Percentiles rank a stretch among this genome's conserved stretches.
Evolutionary conservation across 2,113 vertebrate genomes (phyloP).

Genomic region (Piaya cayana): DNA sequence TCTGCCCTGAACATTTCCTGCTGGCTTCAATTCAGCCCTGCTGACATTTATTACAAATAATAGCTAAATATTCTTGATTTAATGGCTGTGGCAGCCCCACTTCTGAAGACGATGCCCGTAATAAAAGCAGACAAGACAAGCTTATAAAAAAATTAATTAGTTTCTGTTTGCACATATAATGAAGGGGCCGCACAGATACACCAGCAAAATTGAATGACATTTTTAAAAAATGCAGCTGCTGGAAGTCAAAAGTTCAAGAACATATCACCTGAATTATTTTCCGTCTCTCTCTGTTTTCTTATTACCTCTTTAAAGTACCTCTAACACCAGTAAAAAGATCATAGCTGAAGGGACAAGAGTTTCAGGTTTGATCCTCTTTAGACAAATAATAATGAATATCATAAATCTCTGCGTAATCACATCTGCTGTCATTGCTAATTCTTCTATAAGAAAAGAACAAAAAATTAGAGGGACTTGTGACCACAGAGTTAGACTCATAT

Average conservation of each 20-base stretch:
- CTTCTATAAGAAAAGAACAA: not conserved
- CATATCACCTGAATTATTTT: conserved; percentile 12
- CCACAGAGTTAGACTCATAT: not conserved
- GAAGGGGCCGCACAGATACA: conserved; percentile 41
- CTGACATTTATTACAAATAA: conserved; percentile 87
- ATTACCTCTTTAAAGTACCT: conserved; percentile 30
- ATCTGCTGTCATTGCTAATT: not conserved
- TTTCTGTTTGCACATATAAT: conserved; percentile 76
- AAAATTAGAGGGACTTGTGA: not conserved
- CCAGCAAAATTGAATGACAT: conserved; percentile 43
- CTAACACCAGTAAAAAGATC: not conserved
- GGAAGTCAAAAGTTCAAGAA: conserved; percentile 55
- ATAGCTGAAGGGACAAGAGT: conserved; percentile 24
- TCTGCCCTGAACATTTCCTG: conserved; percentile 78
- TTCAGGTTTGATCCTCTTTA: conserved; percentile 34
- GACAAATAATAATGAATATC: conserved; percentile 15
- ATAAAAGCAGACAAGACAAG: conserved; percentile 77
- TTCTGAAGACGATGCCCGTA: conserved; percentile 79
- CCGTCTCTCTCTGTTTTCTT: conserved; percentile 42
- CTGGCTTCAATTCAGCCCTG: conserved; percentile 76
- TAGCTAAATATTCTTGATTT: conserved; percentile 84
- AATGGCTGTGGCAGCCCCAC: conserved; percentile 69
- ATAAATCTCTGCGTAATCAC: not conserved
- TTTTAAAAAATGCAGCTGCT: conserved; percentile 70
- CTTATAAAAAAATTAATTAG: conserved; percentile 77